Base-by-base conservation (phyloP, 2,113 vertebrate species). In the Caretta caretta region DNA sequence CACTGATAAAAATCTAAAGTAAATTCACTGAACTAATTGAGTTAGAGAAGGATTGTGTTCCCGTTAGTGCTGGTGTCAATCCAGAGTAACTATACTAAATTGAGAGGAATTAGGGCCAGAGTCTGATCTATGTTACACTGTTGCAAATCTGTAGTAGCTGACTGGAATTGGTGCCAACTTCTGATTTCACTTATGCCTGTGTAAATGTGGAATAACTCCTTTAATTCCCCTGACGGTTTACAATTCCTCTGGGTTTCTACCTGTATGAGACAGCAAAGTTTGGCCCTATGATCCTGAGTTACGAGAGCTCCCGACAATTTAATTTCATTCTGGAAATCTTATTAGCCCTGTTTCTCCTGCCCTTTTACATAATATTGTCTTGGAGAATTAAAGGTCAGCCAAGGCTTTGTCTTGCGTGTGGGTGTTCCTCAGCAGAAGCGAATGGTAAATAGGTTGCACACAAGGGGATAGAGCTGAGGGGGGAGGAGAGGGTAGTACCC, bases 381-480 rank as follows among this genome's bases (percentile, higher is more conserved):
- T 90, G 93, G 87, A 92, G 65, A 94, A 95, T 97, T 96, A 96
- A 97, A 97, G 96, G 96, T 97, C 95, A 97, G 93, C 94, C 94
- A 97, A 96, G 82, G 84, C 91, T 93, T 53, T 95, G 92, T 94
- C 95, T 89, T 96, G 83, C 7, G 11, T 62, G 53, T 93, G 53
- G 92, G 46, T 93, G 96, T 97, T 96, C 90, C 88, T 95, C 62
- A 50, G 1, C 92, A 76, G 75, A 79, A 80, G n/a, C 88, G 69
- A 79, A 83, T 86, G 88, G 53, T 88, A 96, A 96, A 90, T 96
- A 85, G 82, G 89, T 90, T 65, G 82, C 93, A 89, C 59, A 27
- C 82, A 83, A 83, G 86, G 89, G 85, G 53, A 92, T 90, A 84
- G 92, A 95, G 25, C 62, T 91, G 92, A 69, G 75, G 92, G 87